Conservation (phyloP, 2,797 vertebrate species). For the Protosalanx chinensis region DNA sequence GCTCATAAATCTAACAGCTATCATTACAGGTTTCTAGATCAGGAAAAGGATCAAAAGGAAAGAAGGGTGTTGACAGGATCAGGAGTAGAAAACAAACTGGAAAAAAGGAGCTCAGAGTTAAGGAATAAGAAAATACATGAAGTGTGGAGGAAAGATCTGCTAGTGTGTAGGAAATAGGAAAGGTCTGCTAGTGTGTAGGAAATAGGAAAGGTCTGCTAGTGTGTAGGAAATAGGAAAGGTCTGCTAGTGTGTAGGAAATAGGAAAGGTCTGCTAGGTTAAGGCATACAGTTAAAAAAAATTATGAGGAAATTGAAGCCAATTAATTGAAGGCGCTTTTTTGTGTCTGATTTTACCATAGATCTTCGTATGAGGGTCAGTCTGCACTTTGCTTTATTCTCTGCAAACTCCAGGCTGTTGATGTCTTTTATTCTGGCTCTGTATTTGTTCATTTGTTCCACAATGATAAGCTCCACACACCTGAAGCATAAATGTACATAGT, state of each 20-base stretch:
- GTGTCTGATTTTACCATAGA: conserved; percentile 85
- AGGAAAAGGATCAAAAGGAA: conserved; percentile 75
- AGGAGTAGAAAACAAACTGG: conserved; percentile 79
- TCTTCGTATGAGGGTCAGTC: conserved; percentile 88
- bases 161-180: not conserved
- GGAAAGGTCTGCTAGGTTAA: not conserved
- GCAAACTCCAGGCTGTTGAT: conserved; percentile 97
- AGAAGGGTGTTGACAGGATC: conserved; percentile 65
- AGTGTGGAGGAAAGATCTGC: not conserved
- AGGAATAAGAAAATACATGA: conserved; percentile 9
- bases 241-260: not conserved
- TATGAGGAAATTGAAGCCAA: too few relatives aligned
- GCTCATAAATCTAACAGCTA: conserved; percentile 98
- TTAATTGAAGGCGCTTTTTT: not conserved
- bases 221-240: not conserved
- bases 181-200: not conserved
- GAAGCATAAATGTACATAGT: conserved; percentile 3
- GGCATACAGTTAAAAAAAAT: not conserved
- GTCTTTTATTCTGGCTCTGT: conserved; percentile 92
- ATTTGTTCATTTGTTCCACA: conserved; percentile 97
- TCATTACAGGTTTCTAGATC: conserved; percentile 94
- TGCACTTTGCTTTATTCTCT: conserved; percentile 94
- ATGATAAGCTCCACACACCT: conserved; percentile 96
- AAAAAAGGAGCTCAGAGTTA: conserved; percentile 20
- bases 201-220: not conserved